These are phyloP conservation scores for Cydia fagiglandana DNA, from an alignment of 1,140 invertebrate species.

Conservation along the genomic window DNA sequence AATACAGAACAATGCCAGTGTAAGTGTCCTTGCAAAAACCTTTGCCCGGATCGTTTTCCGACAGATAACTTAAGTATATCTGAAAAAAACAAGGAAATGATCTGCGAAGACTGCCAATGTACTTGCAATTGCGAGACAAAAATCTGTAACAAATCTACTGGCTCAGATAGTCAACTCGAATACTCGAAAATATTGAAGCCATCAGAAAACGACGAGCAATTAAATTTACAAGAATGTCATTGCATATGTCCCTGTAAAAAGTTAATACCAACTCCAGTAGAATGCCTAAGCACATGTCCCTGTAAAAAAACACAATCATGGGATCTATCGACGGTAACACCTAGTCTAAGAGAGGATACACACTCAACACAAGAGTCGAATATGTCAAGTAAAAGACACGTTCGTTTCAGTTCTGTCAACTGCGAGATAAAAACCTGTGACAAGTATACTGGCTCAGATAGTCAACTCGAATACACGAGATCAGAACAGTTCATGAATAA, in stretches of 20 bases:
- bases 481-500: background rate
- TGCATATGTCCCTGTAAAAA: background rate
- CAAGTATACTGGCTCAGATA: background rate
- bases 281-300: background rate
- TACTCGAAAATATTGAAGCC: background rate
- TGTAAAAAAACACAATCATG: background rate
- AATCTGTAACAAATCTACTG: background rate
- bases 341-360: background rate
- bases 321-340: background rate
- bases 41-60: background rate
- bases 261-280: background rate
- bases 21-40: background rate
- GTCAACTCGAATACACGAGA: background rate
- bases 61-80: background rate
- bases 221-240: background rate
- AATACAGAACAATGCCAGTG: background rate
- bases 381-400: background rate
- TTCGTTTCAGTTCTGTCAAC: background rate
- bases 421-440: background rate
- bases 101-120: background rate
- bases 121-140: background rate
- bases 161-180: background rate
- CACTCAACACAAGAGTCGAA: background rate
- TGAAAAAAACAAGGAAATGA: background rate
- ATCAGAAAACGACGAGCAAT: background rate